Evolutionary conservation across 2,888 invertebrate species (phyloP), one percentile per base, ranked within the genome.

Genomic region (Coenonympha arcania): DNA sequence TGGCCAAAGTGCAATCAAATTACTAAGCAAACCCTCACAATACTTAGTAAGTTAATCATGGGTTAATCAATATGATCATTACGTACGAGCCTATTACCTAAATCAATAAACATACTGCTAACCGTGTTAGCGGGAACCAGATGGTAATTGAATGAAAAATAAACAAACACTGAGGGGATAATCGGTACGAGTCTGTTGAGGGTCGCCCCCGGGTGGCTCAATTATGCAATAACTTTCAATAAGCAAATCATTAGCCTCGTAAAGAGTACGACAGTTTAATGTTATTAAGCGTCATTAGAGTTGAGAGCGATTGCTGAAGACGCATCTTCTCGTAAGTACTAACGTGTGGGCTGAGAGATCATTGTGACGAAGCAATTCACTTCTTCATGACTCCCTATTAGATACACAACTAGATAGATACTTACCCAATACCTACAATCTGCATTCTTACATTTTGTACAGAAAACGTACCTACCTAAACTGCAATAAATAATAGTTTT

Each of bases 161-260:
- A 82, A 82, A 82, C 73, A 79, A 73, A 66, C 57, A 57, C 37
- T 48, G 63, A 68, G 68, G 66, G 68, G 65, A 68, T 76, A 78
- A 76, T 75, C 71, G 68, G 62, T 52, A 41, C 51, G 56, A 66
- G 65, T 66, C 64, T 67, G 73, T 65, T 56, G 78, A 73, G 76
- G 81, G 80, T 79, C 79, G 66, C 66, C 54, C 57, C 54, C 57
- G 82, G 82, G 84, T 83, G 84, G 83, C 80, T 71, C 80, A 81
- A 83, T 84, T 83, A 83, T 74, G 72, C 73, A 85, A 81, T 84
- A 76, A 83, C 65, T 63, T 63, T 56, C 71, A 81, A 80, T 79
- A 66, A 79, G 65, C 65, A 69, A 71, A 71, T 73, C 60, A 73
- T 76, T 70, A 69, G 61, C 59, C 48, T 56, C 57, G 56, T 59